These are phyloP conservation scores for Momotus momota DNA, from an alignment of 2,797 vertebrate species.

Conservation along the genomic window DNA sequence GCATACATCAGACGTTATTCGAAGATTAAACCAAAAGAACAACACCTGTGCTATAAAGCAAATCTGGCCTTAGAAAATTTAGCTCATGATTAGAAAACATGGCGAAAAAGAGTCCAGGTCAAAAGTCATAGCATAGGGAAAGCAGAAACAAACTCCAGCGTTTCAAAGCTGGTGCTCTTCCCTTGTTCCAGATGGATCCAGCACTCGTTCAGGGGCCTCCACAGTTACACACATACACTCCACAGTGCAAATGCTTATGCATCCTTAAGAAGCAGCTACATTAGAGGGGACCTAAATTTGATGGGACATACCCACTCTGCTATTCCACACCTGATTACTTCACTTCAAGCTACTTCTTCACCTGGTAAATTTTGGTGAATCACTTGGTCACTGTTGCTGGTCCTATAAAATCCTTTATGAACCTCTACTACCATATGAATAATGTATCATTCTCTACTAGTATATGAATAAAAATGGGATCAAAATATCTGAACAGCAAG, in stretches of 20 bases:
- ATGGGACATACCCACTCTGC: neutral
- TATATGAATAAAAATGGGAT: neutral
- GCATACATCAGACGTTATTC: neutral
- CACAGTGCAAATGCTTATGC: neutral
- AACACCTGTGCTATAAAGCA: neutral
- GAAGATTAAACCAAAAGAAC: neutral
- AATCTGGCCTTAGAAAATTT: neutral
- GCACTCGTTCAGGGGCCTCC: neutral
- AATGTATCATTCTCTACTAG: neutral
- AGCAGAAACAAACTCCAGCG: neutral
- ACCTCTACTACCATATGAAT: neutral
- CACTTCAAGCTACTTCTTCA: neutral
- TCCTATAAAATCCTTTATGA: neutral
- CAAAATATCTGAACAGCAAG: neutral
- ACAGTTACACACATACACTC: neutral
- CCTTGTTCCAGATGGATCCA: neutral
- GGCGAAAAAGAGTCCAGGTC: neutral
- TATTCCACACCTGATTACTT: neutral
- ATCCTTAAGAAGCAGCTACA: neutral
- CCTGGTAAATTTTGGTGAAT: neutral
- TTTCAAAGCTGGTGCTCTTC: neutral
- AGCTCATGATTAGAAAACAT: neutral
- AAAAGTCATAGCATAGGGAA: neutral
- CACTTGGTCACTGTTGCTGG: neutral
- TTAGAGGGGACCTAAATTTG: neutral